Percentiles rank a stretch among this genome's conserved stretches.
These are phyloP conservation scores for Solea solea DNA, from an alignment of 2,113 vertebrate genomes.

Conservation along the genomic window DNA sequence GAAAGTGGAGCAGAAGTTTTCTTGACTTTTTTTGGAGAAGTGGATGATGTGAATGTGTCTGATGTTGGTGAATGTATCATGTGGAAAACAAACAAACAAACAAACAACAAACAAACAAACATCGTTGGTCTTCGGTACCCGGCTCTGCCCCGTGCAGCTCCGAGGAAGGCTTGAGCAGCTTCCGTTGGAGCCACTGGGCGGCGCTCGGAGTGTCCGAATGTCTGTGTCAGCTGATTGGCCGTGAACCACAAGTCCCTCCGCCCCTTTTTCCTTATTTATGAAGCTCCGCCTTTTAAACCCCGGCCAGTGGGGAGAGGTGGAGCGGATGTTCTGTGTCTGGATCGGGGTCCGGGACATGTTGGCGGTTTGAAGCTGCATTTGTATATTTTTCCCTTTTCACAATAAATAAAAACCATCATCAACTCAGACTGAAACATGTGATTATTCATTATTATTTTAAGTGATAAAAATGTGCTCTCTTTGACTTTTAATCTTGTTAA, in stretches of 20 bases:
- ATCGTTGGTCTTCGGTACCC: constrained; percentile 19
- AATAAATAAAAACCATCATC: constrained; percentile 76
- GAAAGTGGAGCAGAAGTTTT: neutral
- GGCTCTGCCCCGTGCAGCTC: constrained; percentile 36
- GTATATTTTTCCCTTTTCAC: constrained; percentile 63
- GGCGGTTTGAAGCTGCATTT: constrained; percentile 54
- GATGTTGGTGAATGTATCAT: constrained; percentile 35
- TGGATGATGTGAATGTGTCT: constrained; percentile 45
- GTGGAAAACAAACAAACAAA: neutral
- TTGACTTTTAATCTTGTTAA: too few species aligned
- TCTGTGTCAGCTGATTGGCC: constrained; percentile 50
- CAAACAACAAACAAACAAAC: neutral
- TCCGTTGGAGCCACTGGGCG: constrained; percentile 57
- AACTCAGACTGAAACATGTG: constrained; percentile 17
- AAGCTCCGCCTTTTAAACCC: constrained; percentile 77
- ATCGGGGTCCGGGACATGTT: constrained; percentile 49
- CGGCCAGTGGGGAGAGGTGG: constrained; percentile 65
- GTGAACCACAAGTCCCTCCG: constrained; percentile 42
- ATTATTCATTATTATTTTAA: neutral
- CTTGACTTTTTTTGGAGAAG: constrained; percentile 1
- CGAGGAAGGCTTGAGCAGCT: constrained; percentile 84
- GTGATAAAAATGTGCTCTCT: too few species aligned
- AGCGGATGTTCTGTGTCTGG: constrained; percentile 75
- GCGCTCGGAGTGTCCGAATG: constrained; percentile 17
- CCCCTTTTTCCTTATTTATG: constrained; percentile 71